These are phyloP conservation scores for Eudorcas thomsonii DNA, from an alignment of 2,113 vertebrate species.

Conservation along the genomic window DNA sequence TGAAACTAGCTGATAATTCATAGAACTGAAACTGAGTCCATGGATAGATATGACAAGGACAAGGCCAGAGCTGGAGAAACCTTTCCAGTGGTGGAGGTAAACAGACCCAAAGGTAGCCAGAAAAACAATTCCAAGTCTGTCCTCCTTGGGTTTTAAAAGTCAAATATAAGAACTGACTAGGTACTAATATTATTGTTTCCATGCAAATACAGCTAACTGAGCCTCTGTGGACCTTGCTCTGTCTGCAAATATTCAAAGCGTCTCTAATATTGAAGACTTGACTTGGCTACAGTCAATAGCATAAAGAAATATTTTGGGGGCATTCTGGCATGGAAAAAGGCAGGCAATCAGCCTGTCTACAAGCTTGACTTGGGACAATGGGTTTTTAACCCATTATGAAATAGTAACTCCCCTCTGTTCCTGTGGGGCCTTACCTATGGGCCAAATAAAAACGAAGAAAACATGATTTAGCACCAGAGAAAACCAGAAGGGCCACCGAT, in stretches of 20 bases:
- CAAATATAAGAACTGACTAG: background rate
- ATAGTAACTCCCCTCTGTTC: background rate
- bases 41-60: background rate
- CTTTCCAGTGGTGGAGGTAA: background rate
- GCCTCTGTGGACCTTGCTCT: background rate
- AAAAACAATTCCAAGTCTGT: background rate
- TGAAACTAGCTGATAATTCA: background rate
- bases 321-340: background rate
- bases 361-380: background rate
- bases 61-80: conserved; percentile 15
- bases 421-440: background rate
- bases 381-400: background rate
- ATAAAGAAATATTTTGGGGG: background rate
- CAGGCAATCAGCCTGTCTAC: background rate
- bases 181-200: background rate
- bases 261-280: background rate
- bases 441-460: background rate
- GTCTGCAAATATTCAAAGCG: background rate
- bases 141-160: background rate
- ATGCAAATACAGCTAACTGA: background rate
- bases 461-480: background rate
- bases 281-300: background rate
- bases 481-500: background rate
- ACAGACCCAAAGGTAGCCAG: background rate
- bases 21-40: background rate